These are phyloP conservation scores for Gymnodraco acuticeps DNA, from an alignment of 2,797 vertebrate genomes.

Conservation along the genomic window DNA sequence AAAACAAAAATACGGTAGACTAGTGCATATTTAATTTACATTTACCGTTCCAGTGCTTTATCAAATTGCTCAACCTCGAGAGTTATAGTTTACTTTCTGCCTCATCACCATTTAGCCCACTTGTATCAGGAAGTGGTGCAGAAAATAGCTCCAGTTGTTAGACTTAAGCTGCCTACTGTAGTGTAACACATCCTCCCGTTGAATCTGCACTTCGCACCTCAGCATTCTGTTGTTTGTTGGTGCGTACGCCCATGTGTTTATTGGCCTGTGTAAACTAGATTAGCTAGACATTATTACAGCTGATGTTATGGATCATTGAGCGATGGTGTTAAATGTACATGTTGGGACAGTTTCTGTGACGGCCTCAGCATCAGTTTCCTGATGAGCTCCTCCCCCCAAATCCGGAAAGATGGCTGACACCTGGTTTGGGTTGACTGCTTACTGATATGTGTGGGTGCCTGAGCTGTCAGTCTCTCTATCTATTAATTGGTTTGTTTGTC, in stretches of 20 bases:
- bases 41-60: conserved; percentile 42
- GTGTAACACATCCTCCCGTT: not conserved
- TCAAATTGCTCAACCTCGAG: conserved; percentile 48
- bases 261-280: conserved; percentile 19
- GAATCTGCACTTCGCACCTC: conserved; percentile 13
- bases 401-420: no score
- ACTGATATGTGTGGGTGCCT: no score
- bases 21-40: conserved; percentile 40
- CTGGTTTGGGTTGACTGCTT: no score
- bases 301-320: not conserved
- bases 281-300: not conserved
- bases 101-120: conserved; percentile 44
- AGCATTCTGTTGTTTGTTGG: conserved; percentile 1
- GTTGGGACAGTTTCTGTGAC: no score
- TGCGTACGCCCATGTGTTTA: conserved; percentile 5
- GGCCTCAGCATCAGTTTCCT: no score
- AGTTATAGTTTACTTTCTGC: conserved; percentile 39
- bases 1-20: not conserved
- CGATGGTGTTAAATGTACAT: not conserved
- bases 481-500: no score
- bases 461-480: no score
- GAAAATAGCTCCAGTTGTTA: conserved; percentile 14
- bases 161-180: not conserved
- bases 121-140: conserved; percentile 40
- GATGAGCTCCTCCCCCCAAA: no score